These are phyloP conservation scores for Thamnophis elegans DNA, from an alignment of 2,797 vertebrate genomes.

Conservation along the genomic window DNA sequence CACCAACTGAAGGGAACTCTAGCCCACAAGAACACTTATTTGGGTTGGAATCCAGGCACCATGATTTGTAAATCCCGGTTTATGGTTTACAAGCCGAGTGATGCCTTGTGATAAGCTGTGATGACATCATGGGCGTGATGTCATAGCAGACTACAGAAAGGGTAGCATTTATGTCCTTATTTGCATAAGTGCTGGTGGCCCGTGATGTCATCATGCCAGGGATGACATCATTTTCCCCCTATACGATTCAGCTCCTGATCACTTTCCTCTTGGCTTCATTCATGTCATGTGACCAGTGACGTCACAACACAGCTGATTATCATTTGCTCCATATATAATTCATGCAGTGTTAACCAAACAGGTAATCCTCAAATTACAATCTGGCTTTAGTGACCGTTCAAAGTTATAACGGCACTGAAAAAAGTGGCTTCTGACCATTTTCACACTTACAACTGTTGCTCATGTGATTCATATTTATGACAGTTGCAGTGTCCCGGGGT, in stretches of 20 bases:
- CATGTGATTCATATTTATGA: no score
- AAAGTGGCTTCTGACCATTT: no score
- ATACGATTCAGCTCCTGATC: neutral
- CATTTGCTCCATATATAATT: no score
- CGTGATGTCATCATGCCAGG: no score
- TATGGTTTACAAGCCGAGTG: neutral
- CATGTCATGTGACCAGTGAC: neutral
- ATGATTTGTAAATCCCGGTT: neutral
- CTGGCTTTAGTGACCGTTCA: no score
- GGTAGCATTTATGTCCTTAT: neutral
- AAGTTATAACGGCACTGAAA: no score
- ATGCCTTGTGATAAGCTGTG: neutral
- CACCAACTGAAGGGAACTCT: neutral
- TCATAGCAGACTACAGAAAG: neutral
- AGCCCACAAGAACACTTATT: neutral
- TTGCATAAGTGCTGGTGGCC: neutral
- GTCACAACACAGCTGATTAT: neutral
- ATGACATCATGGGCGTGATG: neutral
- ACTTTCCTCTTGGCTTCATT: neutral
- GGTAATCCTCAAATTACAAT: no score
- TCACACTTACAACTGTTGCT: no score
- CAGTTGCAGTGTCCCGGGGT: no score
- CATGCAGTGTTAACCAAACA: neutral
- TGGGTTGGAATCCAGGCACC: neutral
- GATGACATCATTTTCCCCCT: no score